Conservation (phyloP, 2,797 vertebrate species). For the Ficedula albicollis region DNA sequence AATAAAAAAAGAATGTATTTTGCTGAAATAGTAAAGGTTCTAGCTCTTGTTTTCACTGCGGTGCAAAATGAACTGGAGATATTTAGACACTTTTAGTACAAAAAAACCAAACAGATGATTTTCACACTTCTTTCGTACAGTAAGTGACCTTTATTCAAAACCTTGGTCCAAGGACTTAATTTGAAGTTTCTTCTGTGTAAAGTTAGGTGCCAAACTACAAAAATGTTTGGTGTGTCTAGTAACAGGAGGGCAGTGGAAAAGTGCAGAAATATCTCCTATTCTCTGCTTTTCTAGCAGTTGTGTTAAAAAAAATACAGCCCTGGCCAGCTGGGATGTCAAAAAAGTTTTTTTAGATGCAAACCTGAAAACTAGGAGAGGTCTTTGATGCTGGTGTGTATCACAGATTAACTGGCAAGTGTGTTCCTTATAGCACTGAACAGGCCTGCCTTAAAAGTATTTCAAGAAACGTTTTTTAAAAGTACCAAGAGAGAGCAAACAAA, state of each 20-base stretch:
- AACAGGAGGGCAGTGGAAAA: not conserved
- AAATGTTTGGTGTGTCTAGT: not conserved
- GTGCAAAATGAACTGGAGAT: not conserved
- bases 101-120: not conserved
- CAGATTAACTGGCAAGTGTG: not conserved
- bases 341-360: not conserved
- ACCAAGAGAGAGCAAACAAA: slow-evolving; percentile 46
- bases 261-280: not conserved
- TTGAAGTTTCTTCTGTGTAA: not conserved
- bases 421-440: not conserved
- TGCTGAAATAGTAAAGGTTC: not conserved
- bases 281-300: not conserved
- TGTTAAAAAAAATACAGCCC: not conserved
- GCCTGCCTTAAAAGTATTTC: not conserved
- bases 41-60: not conserved
- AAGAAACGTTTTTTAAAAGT: slow-evolving; percentile 16
- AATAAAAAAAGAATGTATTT: not conserved
- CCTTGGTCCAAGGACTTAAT: not conserved
- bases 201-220: slow-evolving; percentile 17
- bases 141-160: not conserved
- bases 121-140: not conserved
- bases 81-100: not conserved
- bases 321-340: not conserved
- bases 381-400: not conserved
- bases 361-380: not conserved